Conservation (phyloP, 2,113 vertebrate species). For the Promerops cafer region DNA sequence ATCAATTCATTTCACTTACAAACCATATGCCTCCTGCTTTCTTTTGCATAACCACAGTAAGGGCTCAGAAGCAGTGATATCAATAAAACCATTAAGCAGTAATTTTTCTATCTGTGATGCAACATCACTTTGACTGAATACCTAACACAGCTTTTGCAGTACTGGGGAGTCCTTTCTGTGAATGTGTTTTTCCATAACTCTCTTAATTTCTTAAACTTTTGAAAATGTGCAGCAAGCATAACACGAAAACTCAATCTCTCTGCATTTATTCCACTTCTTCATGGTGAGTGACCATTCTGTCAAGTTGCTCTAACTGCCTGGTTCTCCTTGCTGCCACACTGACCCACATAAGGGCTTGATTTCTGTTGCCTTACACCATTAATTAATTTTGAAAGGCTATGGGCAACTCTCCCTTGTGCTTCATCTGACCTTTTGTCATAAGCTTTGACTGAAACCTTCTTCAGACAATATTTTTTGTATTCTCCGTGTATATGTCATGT, state of each 20-base stretch:
- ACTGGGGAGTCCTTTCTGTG: neutral
- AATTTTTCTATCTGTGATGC: conserved; percentile 8
- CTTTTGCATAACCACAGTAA: conserved; percentile 34
- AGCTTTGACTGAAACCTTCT: neutral
- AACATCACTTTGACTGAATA: neutral
- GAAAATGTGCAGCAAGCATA: neutral
- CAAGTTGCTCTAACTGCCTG: neutral
- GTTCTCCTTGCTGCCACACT: neutral
- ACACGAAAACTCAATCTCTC: neutral
- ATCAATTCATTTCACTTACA: conserved; percentile 29
- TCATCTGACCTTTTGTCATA: neutral
- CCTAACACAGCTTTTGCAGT: neutral
- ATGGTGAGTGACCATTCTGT: neutral
- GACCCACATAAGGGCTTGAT: neutral
- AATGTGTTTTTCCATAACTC: neutral
- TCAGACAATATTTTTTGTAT: neutral
- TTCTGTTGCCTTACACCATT: neutral
- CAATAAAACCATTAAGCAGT: conserved; percentile 19
- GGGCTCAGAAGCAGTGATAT: neutral
- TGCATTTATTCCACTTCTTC: neutral
- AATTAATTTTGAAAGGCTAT: neutral
- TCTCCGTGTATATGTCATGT: neutral
- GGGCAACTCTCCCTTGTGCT: neutral
- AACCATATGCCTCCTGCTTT: conserved; percentile 4
- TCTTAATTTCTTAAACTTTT: neutral